phyloP scores from a whole-genome alignment of 2,113 vertebrate species.

The Istiophorus platypterus region DNA sequence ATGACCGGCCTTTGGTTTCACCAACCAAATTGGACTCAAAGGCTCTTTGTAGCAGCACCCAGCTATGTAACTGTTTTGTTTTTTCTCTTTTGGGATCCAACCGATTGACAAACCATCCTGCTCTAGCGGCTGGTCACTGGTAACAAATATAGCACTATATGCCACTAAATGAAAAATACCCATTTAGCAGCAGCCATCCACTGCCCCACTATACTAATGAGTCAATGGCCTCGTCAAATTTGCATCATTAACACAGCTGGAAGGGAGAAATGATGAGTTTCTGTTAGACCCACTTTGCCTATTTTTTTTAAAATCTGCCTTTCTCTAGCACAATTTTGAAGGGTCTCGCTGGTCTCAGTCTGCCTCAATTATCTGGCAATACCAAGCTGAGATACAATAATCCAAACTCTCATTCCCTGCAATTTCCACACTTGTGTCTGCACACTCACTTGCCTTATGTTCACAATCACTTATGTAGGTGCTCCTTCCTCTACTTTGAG shows the following conservation, averaged over 20 bases:
- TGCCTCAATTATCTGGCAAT: constrained; percentile 82
- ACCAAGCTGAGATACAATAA: constrained; percentile 85
- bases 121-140: constrained; percentile 37
- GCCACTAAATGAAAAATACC: constrained; percentile 57
- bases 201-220: constrained; percentile 48
- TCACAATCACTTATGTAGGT: constrained; percentile 81
- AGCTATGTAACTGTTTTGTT: not conserved
- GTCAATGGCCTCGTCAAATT: constrained; percentile 72
- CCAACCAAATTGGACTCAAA: not conserved
- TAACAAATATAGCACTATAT: constrained; percentile 44
- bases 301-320: constrained; percentile 79
- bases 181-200: constrained; percentile 58
- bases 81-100: constrained; percentile 9
- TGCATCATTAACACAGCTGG: constrained; percentile 81
- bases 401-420: constrained; percentile 86
- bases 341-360: constrained; percentile 77
- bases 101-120: constrained; percentile 27
- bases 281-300: constrained; percentile 75
- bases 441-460: constrained; percentile 79
- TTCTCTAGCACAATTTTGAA: constrained; percentile 77
- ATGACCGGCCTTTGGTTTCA: not conserved
- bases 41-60: not conserved
- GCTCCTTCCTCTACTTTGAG: constrained; percentile 75
- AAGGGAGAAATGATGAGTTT: constrained; percentile 75
- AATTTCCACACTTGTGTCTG: constrained; percentile 85